Conservation (phyloP, 2,113 vertebrate genomes). For the Channa maculata region DNA sequence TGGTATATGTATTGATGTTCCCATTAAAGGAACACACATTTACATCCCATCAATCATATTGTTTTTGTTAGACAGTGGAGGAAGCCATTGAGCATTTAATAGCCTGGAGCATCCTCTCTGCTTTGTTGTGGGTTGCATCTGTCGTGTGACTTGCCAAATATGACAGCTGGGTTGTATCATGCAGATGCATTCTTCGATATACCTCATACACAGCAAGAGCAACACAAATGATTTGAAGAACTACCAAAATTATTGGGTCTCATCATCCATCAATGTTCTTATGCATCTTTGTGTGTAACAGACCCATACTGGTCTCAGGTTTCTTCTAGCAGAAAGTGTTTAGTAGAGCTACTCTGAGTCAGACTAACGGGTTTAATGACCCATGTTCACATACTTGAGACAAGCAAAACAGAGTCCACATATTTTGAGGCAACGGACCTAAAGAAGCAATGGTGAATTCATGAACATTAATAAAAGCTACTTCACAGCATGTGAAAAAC, state of each 20-base stretch:
- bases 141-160: constrained; percentile 53
- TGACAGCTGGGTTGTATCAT: constrained; percentile 55
- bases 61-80: constrained; percentile 23
- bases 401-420: constrained; percentile 27
- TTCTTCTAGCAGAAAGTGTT: background rate
- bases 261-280: background rate
- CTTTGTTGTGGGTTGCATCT: constrained; percentile 60
- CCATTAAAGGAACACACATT: constrained; percentile 37
- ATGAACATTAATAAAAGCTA: constrained; percentile 1
- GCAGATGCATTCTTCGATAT: constrained; percentile 37
- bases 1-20: constrained; percentile 11
- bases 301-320: background rate
- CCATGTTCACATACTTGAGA: constrained; percentile 39
- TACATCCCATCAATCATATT: constrained; percentile 34
- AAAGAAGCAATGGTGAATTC: constrained; percentile 39
- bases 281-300: constrained; percentile 5
- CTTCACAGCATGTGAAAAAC: background rate
- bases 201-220: constrained; percentile 31
- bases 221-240: background rate
- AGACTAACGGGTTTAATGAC: background rate
- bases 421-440: constrained; percentile 4
- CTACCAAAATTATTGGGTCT: constrained; percentile 20
- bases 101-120: constrained; percentile 31
- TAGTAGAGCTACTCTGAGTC: background rate
- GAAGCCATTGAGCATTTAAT: constrained; percentile 35